phyloP scores from a whole-genome alignment of 2,888 invertebrate genomes.

The Chymomyza fuscimana region DNA sequence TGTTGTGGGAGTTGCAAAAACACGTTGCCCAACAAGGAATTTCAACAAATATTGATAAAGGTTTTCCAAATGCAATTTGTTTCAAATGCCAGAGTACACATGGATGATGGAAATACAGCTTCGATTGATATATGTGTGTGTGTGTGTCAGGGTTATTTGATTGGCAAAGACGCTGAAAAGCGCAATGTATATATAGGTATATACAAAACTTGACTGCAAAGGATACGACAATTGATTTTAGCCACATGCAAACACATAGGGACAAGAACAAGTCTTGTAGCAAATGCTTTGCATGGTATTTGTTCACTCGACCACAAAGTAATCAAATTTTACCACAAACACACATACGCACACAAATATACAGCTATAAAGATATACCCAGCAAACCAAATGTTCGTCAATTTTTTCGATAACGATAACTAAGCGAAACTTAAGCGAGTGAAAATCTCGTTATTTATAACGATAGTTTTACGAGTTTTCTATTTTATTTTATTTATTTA shows the following conservation, averaged over 20 bases:
- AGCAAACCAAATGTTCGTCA: no score
- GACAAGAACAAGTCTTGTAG: neutral
- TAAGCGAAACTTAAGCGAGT: no score
- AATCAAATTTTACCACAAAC: slow-evolving; percentile 58
- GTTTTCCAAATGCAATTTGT: slow-evolving; percentile 46
- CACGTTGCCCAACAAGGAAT: slow-evolving; percentile 20
- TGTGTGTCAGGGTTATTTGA: slow-evolving; percentile 10
- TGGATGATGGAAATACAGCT: neutral
- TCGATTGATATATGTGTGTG: neutral
- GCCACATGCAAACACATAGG: neutral
- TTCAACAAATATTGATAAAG: slow-evolving; percentile 53
- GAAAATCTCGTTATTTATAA: no score
- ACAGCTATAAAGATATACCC: neutral
- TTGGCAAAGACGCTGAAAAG: slow-evolving; percentile 52
- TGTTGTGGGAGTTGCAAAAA: slow-evolving; percentile 16
- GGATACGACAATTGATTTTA: slow-evolving; percentile 6
- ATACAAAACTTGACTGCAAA: slow-evolving; percentile 27
- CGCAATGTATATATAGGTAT: slow-evolving; percentile 41
- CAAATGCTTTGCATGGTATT: neutral
- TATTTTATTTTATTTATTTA: no score
- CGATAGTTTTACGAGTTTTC: no score
- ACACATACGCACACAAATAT: neutral
- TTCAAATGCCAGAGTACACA: slow-evolving; percentile 20
- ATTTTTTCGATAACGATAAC: no score
- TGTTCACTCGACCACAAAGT: slow-evolving; percentile 49